These are phyloP conservation scores for Plagodis dolabraria DNA, from an alignment of 2,888 invertebrate genomes.

Conservation along the genomic window DNA sequence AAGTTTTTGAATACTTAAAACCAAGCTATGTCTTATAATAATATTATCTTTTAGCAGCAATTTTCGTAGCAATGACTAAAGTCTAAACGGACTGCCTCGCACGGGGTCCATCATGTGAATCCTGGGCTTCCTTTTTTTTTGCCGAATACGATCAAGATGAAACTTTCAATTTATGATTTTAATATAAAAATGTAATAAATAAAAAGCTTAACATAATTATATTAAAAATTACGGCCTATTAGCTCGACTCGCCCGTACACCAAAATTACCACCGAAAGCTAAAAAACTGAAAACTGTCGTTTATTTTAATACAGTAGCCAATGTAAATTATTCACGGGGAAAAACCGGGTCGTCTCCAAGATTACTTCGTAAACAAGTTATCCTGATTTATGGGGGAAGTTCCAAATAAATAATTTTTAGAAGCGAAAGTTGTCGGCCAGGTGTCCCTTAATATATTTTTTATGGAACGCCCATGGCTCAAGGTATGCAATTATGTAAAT, in stretches of 20 bases:
- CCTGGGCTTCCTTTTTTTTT: too few relatives aligned
- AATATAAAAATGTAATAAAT: too few relatives aligned
- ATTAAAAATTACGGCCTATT: neutral
- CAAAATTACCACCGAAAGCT: neutral
- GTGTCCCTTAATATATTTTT: constrained; percentile 80
- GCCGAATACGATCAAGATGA: neutral
- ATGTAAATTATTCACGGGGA: constrained; percentile 52
- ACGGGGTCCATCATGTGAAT: too few relatives aligned
- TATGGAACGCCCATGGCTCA: constrained; percentile 58
- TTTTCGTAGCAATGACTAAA: too few relatives aligned
- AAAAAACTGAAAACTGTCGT: constrained; percentile 45
- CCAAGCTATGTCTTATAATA: too few relatives aligned
- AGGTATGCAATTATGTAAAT: constrained; percentile 81
- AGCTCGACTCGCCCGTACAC: neutral
- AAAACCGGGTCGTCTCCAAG: constrained; percentile 59
- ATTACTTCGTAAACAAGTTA: constrained; percentile 83
- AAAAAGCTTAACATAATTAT: neutral
- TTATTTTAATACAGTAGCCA: constrained; percentile 52
- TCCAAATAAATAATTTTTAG: constrained; percentile 80
- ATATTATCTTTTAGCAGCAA: too few relatives aligned
- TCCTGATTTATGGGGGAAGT: constrained; percentile 82
- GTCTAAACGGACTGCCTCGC: too few relatives aligned
- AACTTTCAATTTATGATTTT: too few relatives aligned
- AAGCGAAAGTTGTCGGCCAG: constrained; percentile 77
- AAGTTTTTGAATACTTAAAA: too few relatives aligned